Evolutionary conservation across 2,113 vertebrate genomes (phyloP).

Genomic region (Micromys minutus): DNA sequence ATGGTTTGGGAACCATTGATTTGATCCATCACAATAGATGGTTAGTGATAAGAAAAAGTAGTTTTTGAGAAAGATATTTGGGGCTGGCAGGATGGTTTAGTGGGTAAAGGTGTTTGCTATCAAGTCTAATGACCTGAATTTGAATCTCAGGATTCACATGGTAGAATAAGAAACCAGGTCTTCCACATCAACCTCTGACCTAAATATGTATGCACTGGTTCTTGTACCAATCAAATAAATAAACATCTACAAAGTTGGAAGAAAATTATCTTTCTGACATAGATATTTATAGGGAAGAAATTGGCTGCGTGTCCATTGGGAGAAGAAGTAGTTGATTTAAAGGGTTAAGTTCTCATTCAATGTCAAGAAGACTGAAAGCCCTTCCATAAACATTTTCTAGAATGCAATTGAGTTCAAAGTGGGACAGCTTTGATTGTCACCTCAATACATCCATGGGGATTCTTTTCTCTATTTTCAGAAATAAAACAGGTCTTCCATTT

Average conservation of each 20-base stretch:
- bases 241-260: not conserved
- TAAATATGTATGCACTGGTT: not conserved
- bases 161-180: not conserved
- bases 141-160: too few species aligned
- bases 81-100: too few species aligned
- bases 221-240: not conserved
- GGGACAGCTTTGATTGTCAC: not conserved
- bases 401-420: not conserved
- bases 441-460: not conserved
- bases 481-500: not conserved
- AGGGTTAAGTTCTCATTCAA: not conserved
- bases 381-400: not conserved
- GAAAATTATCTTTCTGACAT: not conserved
- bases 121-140: not conserved
- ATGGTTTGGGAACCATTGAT: not conserved
- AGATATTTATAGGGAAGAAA: conserved; percentile 25
- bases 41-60: conserved; percentile 34
- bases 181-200: not conserved
- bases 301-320: not conserved
- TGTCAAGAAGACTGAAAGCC: not conserved
- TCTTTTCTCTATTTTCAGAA: not conserved
- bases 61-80: conserved; percentile 35
- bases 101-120: not conserved
- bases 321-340: not conserved
- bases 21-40: conserved; percentile 43